These are phyloP conservation scores for Lasius fuliginosus DNA, from an alignment of 2,888 invertebrate genomes.

Conservation along the genomic window DNA sequence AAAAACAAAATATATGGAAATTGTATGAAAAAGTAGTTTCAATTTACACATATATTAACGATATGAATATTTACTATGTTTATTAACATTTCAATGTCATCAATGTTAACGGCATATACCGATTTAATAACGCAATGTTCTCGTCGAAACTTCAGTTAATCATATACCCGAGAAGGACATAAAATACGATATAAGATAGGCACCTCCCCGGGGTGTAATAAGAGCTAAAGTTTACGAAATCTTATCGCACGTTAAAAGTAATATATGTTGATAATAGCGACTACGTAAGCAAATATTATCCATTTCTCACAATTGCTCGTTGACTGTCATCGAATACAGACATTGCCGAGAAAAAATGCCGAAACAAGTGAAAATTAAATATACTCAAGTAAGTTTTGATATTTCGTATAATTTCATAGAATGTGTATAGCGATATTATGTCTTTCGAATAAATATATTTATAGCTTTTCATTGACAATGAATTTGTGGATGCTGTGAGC, in stretches of 20 bases:
- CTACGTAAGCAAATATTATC: neutral
- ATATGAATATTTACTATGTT: neutral
- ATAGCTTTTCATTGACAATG: slow-evolving; percentile 94
- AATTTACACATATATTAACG: neutral
- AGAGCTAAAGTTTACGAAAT: neutral
- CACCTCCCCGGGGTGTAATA: neutral
- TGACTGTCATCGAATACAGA: neutral
- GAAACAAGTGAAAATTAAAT: slow-evolving; percentile 61
- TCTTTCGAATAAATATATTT: slow-evolving; percentile 71
- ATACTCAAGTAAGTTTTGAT: slow-evolving; percentile 68
- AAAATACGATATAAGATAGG: neutral
- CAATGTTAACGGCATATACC: neutral
- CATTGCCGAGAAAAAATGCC: slow-evolving; percentile 23
- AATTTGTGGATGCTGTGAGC: slow-evolving; percentile 93
- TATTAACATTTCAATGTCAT: neutral
- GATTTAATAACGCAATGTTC: neutral
- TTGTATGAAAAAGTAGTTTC: neutral
- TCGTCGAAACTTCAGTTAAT: neutral
- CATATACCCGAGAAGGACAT: neutral
- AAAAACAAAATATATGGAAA: neutral
- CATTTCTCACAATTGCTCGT: slow-evolving; percentile 16
- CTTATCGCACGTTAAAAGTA: neutral
- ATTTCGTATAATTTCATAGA: neutral
- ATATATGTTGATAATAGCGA: neutral
- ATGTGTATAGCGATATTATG: neutral